Evolutionary conservation across 1,140 invertebrate species (phyloP).

Genomic region (Pseudomyrmex pallidus): DNA sequence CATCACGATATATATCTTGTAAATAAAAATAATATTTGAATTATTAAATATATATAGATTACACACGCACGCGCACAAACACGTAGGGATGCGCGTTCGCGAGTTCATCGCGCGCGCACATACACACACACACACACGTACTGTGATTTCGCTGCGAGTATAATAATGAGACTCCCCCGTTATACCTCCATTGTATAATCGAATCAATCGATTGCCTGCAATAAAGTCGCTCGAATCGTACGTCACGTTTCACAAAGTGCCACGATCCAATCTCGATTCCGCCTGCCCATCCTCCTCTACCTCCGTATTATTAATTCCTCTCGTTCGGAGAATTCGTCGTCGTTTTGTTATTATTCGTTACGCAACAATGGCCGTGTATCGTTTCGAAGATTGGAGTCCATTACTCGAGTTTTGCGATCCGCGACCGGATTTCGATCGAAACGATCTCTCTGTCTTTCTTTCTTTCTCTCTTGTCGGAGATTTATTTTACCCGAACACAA

Average conservation of each 20-base stretch:
- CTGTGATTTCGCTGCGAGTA: conserved; percentile 66
- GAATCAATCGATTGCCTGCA: conserved; percentile 70
- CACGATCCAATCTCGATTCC: conserved; percentile 16
- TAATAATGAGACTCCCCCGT: conserved; percentile 39
- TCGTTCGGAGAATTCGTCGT: conserved; percentile 11
- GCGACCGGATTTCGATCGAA: not conserved
- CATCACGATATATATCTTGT: conserved; percentile 63
- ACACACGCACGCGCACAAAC: conserved; percentile 25
- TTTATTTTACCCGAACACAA: conserved; percentile 12
- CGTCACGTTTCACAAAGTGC: conserved; percentile 45
- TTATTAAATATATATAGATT: conserved; percentile 70
- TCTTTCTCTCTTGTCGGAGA: conserved; percentile 6
- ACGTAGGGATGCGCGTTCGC: too few relatives aligned
- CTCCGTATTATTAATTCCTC: conserved; percentile 4
- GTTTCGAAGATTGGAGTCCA: conserved; percentile 44
- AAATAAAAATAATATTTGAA: conserved; percentile 56
- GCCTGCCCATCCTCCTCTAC: too few relatives aligned
- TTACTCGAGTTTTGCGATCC: conserved; percentile 26
- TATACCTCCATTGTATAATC: conserved; percentile 61
- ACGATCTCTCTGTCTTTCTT: too few relatives aligned
- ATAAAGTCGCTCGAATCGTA: conserved; percentile 66
- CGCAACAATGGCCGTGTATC: not conserved
- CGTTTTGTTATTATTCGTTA: conserved; percentile 57
- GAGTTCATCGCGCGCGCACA: not conserved
- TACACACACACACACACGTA: conserved; percentile 51